Evolutionary conservation across 2,113 vertebrate species (phyloP).

Genomic region (Antechinus flavipes): DNA sequence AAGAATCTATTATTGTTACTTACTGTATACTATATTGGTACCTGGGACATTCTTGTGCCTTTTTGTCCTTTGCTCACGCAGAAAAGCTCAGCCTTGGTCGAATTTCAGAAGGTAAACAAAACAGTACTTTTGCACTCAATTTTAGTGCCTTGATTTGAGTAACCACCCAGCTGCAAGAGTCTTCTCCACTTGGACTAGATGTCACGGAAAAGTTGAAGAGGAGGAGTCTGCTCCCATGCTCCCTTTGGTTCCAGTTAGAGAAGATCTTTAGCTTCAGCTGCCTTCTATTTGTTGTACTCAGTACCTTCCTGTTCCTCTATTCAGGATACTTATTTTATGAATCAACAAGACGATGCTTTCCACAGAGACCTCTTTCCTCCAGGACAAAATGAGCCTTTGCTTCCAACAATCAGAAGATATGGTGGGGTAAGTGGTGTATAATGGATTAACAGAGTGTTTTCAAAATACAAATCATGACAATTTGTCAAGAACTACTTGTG

Average conservation of each 20-base stretch:
- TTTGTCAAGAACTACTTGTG: background rate
- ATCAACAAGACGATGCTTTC: constrained; percentile 14
- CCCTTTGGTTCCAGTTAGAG: constrained; percentile 23
- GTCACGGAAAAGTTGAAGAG: background rate
- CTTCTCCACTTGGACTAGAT: background rate
- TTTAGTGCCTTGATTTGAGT: background rate
- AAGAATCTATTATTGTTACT: background rate
- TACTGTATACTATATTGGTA: background rate
- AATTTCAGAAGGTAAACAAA: background rate
- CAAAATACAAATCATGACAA: background rate
- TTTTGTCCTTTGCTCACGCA: background rate
- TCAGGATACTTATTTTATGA: background rate
- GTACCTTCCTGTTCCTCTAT: background rate
- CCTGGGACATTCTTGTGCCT: background rate
- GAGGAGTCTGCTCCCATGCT: background rate
- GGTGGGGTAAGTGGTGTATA: constrained; percentile 33
- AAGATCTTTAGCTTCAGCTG: constrained; percentile 7
- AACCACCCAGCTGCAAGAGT: background rate
- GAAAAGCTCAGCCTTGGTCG: background rate
- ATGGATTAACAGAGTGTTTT: background rate
- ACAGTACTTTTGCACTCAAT: background rate
- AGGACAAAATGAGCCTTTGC: constrained; percentile 30
- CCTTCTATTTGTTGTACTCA: constrained; percentile 37
- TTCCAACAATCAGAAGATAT: constrained; percentile 10
- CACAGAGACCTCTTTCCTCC: background rate